Evolutionary conservation across 2,797 vertebrate species (phyloP).

Genomic region (Margarornis squamiger): DNA sequence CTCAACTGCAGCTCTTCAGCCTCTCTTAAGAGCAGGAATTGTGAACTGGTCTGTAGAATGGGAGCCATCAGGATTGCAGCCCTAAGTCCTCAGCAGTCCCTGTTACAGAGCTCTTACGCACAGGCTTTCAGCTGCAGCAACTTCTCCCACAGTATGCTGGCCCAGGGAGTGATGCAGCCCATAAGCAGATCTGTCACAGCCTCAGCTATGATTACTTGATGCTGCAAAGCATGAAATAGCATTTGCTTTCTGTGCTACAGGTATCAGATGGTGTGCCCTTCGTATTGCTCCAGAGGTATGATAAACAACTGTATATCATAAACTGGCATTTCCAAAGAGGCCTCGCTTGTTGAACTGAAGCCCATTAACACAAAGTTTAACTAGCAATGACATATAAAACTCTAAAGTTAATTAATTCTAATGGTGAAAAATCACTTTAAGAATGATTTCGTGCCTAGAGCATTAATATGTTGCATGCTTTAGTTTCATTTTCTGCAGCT

Average conservation of each 20-base stretch:
- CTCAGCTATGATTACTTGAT: not conserved
- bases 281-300: not conserved
- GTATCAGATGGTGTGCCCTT: not conserved
- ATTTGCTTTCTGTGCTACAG: slow-evolving; percentile 5
- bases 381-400: not conserved
- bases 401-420: slow-evolving; percentile 23
- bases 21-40: rapidly evolving
- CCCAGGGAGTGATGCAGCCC: not conserved
- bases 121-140: not conserved
- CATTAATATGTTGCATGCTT: not conserved
- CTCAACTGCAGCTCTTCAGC: not conserved
- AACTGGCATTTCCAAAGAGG: not conserved
- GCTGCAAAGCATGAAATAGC: slow-evolving; percentile 14
- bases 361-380: slow-evolving; percentile 3
- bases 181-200: not conserved
- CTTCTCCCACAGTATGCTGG: rapidly evolving
- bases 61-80: not conserved
- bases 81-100: not conserved
- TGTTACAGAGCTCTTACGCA: not conserved
- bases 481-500: not conserved
- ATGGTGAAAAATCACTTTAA: not conserved
- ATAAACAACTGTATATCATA: slow-evolving; percentile 9
- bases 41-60: not conserved
- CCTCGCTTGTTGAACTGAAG: not conserved
- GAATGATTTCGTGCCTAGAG: not conserved